A percentile compares a stretch with the other conserved stretches of the same genome.
Conservation (phyloP, 2,797 vertebrate genomes). For the Poecile montanus region DNA sequence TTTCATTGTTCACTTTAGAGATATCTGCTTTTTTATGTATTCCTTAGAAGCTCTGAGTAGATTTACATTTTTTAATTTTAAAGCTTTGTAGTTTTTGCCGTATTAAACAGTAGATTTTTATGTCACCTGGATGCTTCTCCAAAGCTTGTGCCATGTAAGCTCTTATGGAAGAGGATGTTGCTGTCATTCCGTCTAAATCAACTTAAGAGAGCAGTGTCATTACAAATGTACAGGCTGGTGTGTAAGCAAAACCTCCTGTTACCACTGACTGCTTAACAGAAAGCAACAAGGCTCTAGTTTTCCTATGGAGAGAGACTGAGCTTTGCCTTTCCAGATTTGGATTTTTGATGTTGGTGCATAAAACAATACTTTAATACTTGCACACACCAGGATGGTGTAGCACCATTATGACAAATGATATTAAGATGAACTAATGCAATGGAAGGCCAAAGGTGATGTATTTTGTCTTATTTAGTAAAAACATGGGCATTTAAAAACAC, state of each 20-base stretch:
- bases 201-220: neutral
- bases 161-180: neutral
- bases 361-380: neutral
- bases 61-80: neutral
- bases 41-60: neutral
- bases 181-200: neutral
- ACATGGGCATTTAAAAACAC: neutral
- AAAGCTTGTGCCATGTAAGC: neutral
- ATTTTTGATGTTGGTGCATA: neutral
- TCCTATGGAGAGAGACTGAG: neutral
- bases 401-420: neutral
- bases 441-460: neutral
- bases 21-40: neutral
- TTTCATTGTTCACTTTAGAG: neutral
- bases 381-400: neutral
- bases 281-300: neutral
- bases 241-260: neutral
- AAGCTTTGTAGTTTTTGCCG: neutral
- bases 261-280: neutral
- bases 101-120: neutral
- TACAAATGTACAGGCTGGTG: neutral
- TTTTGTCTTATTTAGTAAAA: slow-evolving; percentile 29
- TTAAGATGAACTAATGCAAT: neutral
- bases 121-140: neutral
- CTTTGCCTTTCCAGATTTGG: neutral